Conservation (phyloP, 2,113 vertebrate genomes). For the Ranitomeya variabilis region DNA sequence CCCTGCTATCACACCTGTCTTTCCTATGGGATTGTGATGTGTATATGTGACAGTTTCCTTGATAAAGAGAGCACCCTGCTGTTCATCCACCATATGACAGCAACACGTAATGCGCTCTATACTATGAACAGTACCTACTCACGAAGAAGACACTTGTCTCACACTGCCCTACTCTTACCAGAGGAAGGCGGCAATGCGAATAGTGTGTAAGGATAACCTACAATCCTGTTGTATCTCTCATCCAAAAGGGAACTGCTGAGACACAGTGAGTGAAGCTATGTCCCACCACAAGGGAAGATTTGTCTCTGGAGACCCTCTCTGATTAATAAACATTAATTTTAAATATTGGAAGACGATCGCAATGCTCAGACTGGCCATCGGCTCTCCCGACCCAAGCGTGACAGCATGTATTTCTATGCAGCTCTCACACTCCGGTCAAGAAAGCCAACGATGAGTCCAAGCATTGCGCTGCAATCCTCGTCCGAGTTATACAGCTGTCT, state of each 20-base stretch:
- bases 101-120: background rate
- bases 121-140: background rate
- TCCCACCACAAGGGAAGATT: no score
- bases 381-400: no score
- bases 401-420: no score
- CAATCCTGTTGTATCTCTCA: background rate
- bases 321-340: no score
- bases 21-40: background rate
- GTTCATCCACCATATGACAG: constrained; percentile 17
- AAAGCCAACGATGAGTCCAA: no score
- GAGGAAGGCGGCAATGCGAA: no score
- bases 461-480: no score
- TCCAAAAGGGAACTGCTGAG: background rate
- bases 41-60: background rate
- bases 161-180: background rate
- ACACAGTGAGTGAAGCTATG: background rate
- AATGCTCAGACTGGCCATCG: no score
- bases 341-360: no score
- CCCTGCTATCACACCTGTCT: background rate
- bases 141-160: background rate
- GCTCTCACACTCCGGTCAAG: no score
- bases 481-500: no score
- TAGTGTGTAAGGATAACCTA: background rate
- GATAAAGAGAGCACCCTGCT: constrained; percentile 41
- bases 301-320: no score